A percentile compares a stretch with the other conserved stretches of the same genome.
These are phyloP conservation scores for Phenganax marumi DNA, from an alignment of 92 coral and sea anemone genomes.

Conservation along the genomic window DNA sequence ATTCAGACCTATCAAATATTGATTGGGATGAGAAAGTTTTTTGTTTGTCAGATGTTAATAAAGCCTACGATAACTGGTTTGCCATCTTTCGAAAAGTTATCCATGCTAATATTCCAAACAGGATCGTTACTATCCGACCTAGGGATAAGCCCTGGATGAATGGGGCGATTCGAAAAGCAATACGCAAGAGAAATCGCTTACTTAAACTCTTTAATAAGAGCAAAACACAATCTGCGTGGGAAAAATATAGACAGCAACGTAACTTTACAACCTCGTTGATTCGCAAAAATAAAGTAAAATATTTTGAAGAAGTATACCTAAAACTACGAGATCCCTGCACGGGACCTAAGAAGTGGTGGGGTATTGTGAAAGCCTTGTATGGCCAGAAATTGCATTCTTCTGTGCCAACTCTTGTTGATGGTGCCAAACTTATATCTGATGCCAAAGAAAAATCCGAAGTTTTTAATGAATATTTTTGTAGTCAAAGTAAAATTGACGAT, in stretches of 20 bases:
- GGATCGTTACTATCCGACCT: constrained; percentile 22
- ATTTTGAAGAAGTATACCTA: constrained; percentile 46
- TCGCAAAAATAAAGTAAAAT: constrained; percentile 40
- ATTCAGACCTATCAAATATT: background rate
- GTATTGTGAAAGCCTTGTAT: constrained; percentile 50
- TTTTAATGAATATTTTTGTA: constrained; percentile 58
- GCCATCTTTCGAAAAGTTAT: background rate
- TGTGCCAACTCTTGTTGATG: constrained; percentile 51
- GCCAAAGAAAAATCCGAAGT: constrained; percentile 59
- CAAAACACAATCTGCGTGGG: constrained; percentile 47
- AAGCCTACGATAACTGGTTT: constrained; percentile 17
- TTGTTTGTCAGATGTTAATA: background rate
- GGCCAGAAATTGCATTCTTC: constrained; percentile 50
- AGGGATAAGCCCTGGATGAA: constrained; percentile 47
- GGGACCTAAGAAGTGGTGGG: constrained; percentile 66
- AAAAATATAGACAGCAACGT: constrained; percentile 55
- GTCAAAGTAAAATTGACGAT: constrained; percentile 42
- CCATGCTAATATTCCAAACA: constrained; percentile 2
- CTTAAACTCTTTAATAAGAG: constrained; percentile 43
- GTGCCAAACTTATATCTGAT: constrained; percentile 43
- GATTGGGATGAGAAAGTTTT: constrained; percentile 1
- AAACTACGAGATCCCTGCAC: constrained; percentile 50
- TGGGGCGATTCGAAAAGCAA: constrained; percentile 49
- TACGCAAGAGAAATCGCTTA: constrained; percentile 31
- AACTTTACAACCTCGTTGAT: constrained; percentile 52